Base-by-base conservation (phyloP, 2,888 invertebrate genomes). In the Syrphus vitripennis region DNA sequence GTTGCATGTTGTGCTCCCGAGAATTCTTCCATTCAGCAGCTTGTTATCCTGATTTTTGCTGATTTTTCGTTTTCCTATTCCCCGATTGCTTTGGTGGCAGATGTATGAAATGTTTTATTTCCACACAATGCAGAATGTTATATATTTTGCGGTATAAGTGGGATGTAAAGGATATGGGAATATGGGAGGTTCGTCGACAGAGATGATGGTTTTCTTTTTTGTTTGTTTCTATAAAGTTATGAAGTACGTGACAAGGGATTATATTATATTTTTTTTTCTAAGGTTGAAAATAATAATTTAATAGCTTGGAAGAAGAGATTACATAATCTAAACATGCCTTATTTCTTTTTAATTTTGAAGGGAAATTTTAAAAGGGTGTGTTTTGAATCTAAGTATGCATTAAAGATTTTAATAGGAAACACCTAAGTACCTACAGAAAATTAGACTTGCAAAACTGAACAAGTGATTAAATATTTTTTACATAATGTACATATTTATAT, bases 41-140 rank as follows among this genome's bases (percentile, higher is more conserved):
- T 86, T 82, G 86, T 86, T 86, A 86, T 82, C 86, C 82, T 65
- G 82, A 80, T 80, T 84, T 80, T 48, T 37, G 76, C 61, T 80
- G 84, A 84, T 71, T 71, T 71, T 71, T 76, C 14, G 67, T 16
- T 57, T 69, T 42, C 24, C 9, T 57, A 6, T 21, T 31, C 3
- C 67, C 48, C 4, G 31, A 70, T 65, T 63, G 63, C 53, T 48
- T 83, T 57, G 9, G 76, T 65, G 65, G 70, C 86, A 86, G 82
- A 86, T 86, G 86, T 16, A 34, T 65, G 82, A 82, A 86, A 86
- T 82, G 86, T 86, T 82, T 86, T 70, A 86, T 81, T 86, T 81
- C 65, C 65, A 65, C 72, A 63, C 76, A 26, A 63, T 37, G 63
- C 26, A 59, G 50, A 21, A 50, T 4, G 34, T 48, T 29, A 3